Conservation (phyloP, 2,888 invertebrate species). For the Rhimphoctona megacephalus region DNA sequence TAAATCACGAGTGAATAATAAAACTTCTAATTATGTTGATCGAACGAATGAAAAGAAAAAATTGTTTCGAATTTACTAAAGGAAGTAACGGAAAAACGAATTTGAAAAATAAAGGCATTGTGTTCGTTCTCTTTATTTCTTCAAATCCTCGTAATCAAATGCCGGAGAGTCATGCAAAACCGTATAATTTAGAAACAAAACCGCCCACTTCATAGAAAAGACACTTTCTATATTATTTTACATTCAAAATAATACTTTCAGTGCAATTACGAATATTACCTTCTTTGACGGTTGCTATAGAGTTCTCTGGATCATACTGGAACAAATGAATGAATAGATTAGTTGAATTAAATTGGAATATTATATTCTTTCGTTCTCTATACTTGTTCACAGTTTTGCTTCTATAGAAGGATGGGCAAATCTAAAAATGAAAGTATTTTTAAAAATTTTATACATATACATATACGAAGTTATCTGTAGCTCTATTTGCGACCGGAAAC, state of each 20-base stretch:
- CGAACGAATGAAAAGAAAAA: not conserved
- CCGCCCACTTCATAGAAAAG: not conserved
- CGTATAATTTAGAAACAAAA: not conserved
- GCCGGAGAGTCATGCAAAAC: not conserved
- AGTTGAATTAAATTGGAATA: conserved; percentile 58
- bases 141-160: not conserved
- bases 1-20: not conserved
- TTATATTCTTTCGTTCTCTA: conserved; percentile 38
- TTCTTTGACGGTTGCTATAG: conserved; percentile 95
- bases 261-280: conserved; percentile 86
- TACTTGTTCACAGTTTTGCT: conserved; percentile 25
- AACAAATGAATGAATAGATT: conserved; percentile 78
- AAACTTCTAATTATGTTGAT: not conserved
- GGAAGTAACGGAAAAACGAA: not conserved
- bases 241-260: conserved; percentile 21
- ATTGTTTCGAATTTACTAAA: not conserved
- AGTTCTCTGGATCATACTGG: conserved; percentile 91
- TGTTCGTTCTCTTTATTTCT: not conserved
- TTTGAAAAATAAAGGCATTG: not conserved
- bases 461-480: not conserved
- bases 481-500: conserved; percentile 53
- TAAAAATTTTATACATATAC: not conserved
- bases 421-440: conserved; percentile 53
- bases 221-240: not conserved
- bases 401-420: conserved; percentile 7